Evolutionary conservation across 2,888 invertebrate species (phyloP), one percentile per base, ranked within the genome.

Genomic region (Euplagia quadripunctaria): DNA sequence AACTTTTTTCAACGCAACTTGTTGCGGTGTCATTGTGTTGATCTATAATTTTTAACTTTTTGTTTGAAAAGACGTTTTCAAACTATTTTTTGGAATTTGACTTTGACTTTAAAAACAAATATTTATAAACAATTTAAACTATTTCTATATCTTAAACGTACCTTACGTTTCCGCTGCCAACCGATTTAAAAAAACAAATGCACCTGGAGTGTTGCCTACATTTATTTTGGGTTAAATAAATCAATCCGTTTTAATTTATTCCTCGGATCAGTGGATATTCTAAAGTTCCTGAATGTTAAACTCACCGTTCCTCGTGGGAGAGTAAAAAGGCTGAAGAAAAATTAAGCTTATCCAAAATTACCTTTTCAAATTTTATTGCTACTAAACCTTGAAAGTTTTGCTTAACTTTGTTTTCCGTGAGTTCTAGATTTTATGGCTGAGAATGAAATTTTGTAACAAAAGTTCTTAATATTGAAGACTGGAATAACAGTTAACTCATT

Each of bases 341-440:
- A 78, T 82, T 82, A 78, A 79, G 78, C 69, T 71, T 76, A 78
- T 78, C 77, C 77, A 55, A 81, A 81, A 76, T 75, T 82, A 78
- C 70, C 75, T 66, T 76, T 70, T 68, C 77, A 65, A 77, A 84
- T 82, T 82, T 82, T 82, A 82, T 82, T 77, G 75, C 72, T 65
- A 73, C 43, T 58, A 71, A 82, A 71, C 76, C 82, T 82, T 75
- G 71, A 67, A 78, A 84, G 71, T 84, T 82, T 68, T 61, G 61
- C 70, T 66, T 61, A 80, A 84, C 67, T 84, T 82, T 82, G 78
- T 80, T 82, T 82, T 76, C 71, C 64, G 75, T 73, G 79, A 82
- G 79, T 84, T 82, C 79, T 84, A 84, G 81, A 82, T 84, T 84
- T 81, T 81, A 84, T 78, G 69, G 68, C 63, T 63, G 42, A 66